Percentiles rank a stretch among this genome's conserved stretches.
Evolutionary conservation across 2,797 vertebrate species (phyloP).

Genomic region (Garrulus glandarius): DNA sequence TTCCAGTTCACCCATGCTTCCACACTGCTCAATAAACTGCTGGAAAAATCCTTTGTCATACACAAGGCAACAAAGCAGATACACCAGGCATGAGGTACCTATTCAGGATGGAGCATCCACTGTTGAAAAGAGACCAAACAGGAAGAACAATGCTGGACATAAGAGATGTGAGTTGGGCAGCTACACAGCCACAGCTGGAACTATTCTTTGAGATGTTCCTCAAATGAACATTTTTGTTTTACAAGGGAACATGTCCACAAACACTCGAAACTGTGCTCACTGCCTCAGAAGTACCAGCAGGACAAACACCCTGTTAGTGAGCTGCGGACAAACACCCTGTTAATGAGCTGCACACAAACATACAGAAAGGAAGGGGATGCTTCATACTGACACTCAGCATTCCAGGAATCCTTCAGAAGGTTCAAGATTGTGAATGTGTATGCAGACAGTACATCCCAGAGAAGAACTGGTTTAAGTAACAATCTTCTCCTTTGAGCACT

Average conservation of each 20-base stretch:
- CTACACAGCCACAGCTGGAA: background rate
- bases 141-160: background rate
- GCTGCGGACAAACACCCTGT: background rate
- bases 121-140: background rate
- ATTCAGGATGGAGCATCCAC: background rate
- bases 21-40: background rate
- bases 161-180: background rate
- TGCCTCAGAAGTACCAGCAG: background rate
- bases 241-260: background rate
- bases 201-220: background rate
- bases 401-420: background rate
- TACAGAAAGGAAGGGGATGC: background rate
- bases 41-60: background rate
- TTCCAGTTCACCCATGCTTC: background rate
- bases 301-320: background rate
- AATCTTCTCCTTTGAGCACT: background rate
- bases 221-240: background rate
- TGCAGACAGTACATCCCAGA: background rate
- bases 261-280: background rate
- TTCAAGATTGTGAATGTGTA: background rate
- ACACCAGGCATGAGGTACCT: background rate
- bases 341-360: rapidly evolving
- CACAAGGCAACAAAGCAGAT: background rate
- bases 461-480: background rate
- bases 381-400: background rate